Evolutionary conservation across 2,797 vertebrate genomes (phyloP).

Genomic region (Bradypus variegatus): DNA sequence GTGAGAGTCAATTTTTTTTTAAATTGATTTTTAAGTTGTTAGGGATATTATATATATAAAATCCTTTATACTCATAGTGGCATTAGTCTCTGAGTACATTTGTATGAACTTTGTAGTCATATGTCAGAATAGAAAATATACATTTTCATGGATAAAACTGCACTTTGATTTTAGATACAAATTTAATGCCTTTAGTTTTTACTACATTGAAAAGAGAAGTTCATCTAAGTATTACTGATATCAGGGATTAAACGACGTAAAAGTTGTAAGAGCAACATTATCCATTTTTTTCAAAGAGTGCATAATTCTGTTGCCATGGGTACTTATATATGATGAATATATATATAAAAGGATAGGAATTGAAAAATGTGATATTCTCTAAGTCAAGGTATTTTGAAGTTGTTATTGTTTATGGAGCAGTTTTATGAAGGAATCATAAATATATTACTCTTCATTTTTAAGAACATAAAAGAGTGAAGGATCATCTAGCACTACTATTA

Average conservation of each 20-base stretch:
- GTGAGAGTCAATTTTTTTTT: slow-evolving; percentile 63
- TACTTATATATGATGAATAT: neutral
- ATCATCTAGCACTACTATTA: neutral
- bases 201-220: slow-evolving; percentile 13
- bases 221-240: slow-evolving; percentile 28
- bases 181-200: slow-evolving; percentile 38
- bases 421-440: neutral
- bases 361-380: neutral
- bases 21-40: slow-evolving; percentile 61
- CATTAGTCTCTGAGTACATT: slow-evolving; percentile 45
- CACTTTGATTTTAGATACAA: slow-evolving; percentile 26
- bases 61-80: slow-evolving; percentile 18
- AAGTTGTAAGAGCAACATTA: neutral
- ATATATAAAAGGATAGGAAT: neutral
- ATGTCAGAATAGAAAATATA: neutral
- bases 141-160: slow-evolving; percentile 24
- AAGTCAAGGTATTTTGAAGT: slow-evolving; percentile 19
- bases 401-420: neutral
- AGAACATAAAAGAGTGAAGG: neutral
- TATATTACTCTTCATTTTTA: neutral
- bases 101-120: slow-evolving; percentile 18
- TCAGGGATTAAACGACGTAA: slow-evolving; percentile 13
- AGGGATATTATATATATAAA: slow-evolving; percentile 47
- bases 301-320: neutral
- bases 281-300: neutral